Evolutionary conservation across 2,888 invertebrate species (phyloP).

Genomic region (Stegana nigrithorax): DNA sequence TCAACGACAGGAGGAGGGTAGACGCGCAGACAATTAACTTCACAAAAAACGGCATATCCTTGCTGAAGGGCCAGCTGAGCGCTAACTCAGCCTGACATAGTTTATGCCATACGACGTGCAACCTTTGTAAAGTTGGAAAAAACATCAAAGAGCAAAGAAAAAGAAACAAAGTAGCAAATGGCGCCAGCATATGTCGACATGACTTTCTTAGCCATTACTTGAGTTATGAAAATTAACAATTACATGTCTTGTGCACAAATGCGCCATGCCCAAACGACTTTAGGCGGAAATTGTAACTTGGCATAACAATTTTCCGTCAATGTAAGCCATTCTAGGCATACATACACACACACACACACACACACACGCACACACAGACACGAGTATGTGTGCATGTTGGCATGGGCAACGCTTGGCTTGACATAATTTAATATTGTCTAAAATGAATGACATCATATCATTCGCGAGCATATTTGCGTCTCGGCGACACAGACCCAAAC

Average conservation of each 20-base stretch:
- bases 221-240: constrained; percentile 12
- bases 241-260: background rate
- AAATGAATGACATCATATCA: constrained; percentile 1
- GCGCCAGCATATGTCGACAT: constrained; percentile 11
- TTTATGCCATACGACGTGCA: background rate
- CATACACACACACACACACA: constrained; percentile 10
- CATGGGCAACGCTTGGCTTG: too few species aligned
- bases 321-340: constrained; percentile 18
- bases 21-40: constrained; percentile 9
- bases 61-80: background rate
- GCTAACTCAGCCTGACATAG: background rate
- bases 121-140: background rate
- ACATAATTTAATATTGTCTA: too few species aligned
- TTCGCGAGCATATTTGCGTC: too few species aligned
- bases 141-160: background rate
- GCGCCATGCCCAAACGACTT: background rate
- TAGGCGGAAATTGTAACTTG: constrained; percentile 1
- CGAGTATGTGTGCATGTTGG: too few species aligned
- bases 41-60: background rate
- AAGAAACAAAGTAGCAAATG: background rate
- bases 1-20: constrained; percentile 9
- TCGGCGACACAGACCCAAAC: too few species aligned
- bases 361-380: background rate
- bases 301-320: background rate
- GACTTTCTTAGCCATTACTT: background rate